Evolutionary conservation across 2,113 vertebrate genomes (phyloP).

Genomic region (Calidris pygmaea): DNA sequence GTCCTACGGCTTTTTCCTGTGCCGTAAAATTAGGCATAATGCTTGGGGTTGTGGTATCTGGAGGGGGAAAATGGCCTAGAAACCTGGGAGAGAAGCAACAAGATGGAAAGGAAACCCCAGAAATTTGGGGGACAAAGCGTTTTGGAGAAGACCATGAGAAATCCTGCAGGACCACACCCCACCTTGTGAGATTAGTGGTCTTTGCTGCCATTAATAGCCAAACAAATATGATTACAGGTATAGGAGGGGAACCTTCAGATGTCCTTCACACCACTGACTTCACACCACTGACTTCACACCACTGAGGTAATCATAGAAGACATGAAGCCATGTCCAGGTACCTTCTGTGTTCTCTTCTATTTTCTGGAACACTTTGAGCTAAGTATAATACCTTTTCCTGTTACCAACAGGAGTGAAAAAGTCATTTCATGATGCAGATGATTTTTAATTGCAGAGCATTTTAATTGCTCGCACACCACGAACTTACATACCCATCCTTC

Average conservation of each 20-base stretch:
- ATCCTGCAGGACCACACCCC: not conserved
- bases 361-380: not conserved
- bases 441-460: not conserved
- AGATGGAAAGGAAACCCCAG: not conserved
- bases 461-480: not conserved
- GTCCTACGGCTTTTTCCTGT: not conserved
- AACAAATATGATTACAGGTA: not conserved
- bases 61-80: not conserved
- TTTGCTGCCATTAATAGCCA: not conserved
- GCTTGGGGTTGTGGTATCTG: rapidly evolving
- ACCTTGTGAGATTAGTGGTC: not conserved
- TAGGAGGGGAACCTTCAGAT: not conserved
- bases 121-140: not conserved
- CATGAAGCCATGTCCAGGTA: rapidly evolving
- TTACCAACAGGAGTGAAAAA: not conserved
- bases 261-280: not conserved
- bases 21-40: not conserved
- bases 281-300: no score
- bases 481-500: not conserved
- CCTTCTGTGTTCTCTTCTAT: not conserved
- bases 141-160: not conserved
- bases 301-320: not conserved
- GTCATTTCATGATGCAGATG: not conserved
- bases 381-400: not conserved
- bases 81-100: not conserved